Conservation (phyloP, 2,797 vertebrate genomes). For the Micrastur ruficollis region DNA sequence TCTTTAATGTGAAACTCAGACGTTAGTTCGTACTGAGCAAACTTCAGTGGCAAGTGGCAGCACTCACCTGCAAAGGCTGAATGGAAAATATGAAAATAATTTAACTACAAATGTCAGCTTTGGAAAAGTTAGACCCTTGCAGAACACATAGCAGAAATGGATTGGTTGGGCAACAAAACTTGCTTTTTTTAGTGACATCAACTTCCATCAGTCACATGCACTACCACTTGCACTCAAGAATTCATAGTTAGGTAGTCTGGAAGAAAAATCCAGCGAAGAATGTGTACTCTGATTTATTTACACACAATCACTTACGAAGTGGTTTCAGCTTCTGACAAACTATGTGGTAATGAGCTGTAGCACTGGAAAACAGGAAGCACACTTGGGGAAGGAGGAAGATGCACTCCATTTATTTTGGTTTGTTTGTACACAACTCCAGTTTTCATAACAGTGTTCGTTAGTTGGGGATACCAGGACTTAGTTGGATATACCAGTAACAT, state of each 20-base stretch:
- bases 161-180: not conserved
- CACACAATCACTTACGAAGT: not conserved
- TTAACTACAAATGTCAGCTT: not conserved
- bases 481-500: not conserved
- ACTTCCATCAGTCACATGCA: not conserved
- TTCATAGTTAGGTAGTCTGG: not conserved
- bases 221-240: not conserved
- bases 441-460: not conserved
- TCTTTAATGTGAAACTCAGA: not conserved
- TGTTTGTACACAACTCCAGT: not conserved
- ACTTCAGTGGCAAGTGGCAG: not conserved
- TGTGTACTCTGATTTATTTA: not conserved
- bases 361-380: constrained; percentile 26
- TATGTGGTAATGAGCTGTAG: not conserved
- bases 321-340: not conserved
- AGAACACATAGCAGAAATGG: not conserved
- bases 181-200: not conserved
- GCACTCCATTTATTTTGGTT: not conserved
- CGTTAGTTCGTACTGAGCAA: not conserved
- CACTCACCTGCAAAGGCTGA: not conserved
- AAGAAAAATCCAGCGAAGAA: constrained; percentile 14
- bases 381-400: not conserved
- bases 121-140: not conserved
- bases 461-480: not conserved
- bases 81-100: not conserved